Base-by-base conservation (phyloP, 23 tunicate genomes). In the Clavelina lepadiformis region DNA sequence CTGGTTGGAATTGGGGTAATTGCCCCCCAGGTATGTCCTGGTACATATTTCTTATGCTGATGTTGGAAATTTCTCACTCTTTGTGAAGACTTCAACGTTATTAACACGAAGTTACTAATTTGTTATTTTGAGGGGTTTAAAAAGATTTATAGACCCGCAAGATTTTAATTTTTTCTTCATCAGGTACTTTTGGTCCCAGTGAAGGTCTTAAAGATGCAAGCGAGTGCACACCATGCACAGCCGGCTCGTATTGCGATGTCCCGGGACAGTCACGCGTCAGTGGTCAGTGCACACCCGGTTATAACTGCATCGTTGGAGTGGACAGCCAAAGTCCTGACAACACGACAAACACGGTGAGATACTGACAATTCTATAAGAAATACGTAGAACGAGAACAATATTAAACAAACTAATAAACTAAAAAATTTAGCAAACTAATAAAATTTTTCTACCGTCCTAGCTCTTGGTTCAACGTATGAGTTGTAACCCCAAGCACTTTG, bases 291-390 rank as follows among this genome's bases (percentile, higher is more conserved):
- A 57, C 46, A 46, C 74, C 91, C 36, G 83, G 83, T 1, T 89
- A 34, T 46, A 60, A 89, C 64, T 89, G 97, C 37, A 78, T 72
- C 0, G 21, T 36, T 31, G 97, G 97, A n/a, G 97, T 89, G 2
- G 63, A 89, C 54, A 56, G 37, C 1, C 41, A 34, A 4, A 54
- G 54, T 11, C 97, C 97, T 0, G 49, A 89, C 41, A 89, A 89
- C 51, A 25, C 34, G 7, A 75, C 89, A 27, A 89, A 89, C 54
- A 82, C 28, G 91, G 97, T 81, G 18, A 35, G 71, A 22, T 8
- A n/a, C n/a, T n/a, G n/a, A n/a, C n/a, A n/a, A n/a, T n/a, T n/a
- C n/a, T n/a, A n/a, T n/a, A 52, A 52, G 34, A 5, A 0, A 28
- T 61, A 13, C 31, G 18, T 28, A 61, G 15, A 61, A n/a, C 23